Conservation (phyloP, 37 sponge, comb jelly and placozoan genomes). For the Halichondria panicea region DNA sequence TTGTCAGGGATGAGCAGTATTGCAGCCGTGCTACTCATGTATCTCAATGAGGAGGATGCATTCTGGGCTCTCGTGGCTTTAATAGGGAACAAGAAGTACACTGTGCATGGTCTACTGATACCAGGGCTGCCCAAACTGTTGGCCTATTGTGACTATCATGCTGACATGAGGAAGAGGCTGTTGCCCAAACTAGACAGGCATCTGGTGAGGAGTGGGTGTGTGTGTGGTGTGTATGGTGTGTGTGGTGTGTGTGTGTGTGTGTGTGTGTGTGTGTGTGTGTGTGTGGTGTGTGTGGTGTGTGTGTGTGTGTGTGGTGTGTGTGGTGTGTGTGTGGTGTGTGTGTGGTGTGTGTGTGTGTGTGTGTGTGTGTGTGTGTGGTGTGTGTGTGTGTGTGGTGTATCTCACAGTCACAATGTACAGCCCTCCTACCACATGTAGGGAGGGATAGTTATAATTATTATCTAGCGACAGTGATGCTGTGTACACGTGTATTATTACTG, state of each 20-base stretch:
- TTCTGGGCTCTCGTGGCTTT: constrained; percentile 93
- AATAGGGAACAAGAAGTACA: constrained; percentile 72
- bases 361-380: background rate
- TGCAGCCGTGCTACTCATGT: constrained; percentile 94
- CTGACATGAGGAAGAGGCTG: constrained; percentile 56
- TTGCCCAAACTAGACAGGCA: constrained; percentile 88
- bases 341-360: background rate
- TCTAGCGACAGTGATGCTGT: no score
- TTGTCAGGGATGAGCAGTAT: constrained; percentile 95
- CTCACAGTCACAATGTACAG: no score
- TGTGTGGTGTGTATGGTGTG: no score
- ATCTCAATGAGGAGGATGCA: constrained; percentile 97
- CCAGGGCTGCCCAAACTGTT: constrained; percentile 86
- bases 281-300: no score
- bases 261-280: no score
- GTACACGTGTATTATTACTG: no score
- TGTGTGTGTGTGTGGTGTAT: background rate
- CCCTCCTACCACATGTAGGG: no score
- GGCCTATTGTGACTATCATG: constrained; percentile 77
- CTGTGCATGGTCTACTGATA: constrained; percentile 92
- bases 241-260: no score
- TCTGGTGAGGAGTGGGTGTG: constrained; percentile 47
- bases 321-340: no score
- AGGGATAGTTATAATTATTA: no score
- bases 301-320: no score